Percentiles rank a stretch among this genome's conserved stretches.
phyloP scores from a whole-genome alignment of 2,888 invertebrate genomes.

The Troides helena region DNA sequence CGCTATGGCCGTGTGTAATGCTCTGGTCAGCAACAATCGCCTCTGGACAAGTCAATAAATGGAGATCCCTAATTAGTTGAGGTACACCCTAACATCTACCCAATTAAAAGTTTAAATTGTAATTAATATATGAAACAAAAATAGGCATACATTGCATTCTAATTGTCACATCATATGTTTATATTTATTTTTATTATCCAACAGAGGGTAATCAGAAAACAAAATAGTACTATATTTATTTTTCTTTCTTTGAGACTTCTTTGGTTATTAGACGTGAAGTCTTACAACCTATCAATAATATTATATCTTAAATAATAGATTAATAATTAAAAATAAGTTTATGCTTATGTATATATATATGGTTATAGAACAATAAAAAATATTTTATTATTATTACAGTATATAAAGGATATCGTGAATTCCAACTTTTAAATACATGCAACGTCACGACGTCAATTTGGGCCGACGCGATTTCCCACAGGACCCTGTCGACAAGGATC shows the following conservation, averaged over 20 bases:
- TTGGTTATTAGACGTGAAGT: too few species aligned
- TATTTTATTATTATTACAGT: background rate
- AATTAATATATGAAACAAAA: constrained; percentile 51
- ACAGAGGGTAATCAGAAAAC: too few species aligned
- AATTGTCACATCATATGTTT: background rate
- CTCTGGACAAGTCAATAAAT: constrained; percentile 58
- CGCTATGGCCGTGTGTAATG: constrained; percentile 41
- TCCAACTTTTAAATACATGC: constrained; percentile 42
- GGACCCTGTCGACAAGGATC: constrained; percentile 52
- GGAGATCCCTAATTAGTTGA: constrained; percentile 65
- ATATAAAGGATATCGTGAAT: constrained; percentile 16
- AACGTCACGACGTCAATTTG: constrained; percentile 58
- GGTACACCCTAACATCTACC: constrained; percentile 55
- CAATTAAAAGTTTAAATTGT: constrained; percentile 70
- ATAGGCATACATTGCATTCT: background rate
- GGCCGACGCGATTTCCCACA: constrained; percentile 63
- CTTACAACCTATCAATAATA: too few species aligned
- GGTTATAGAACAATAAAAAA: background rate
- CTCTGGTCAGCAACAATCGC: constrained; percentile 62
- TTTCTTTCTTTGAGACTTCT: too few species aligned
- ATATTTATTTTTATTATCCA: too few species aligned
- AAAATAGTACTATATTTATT: too few species aligned
- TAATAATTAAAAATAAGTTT: too few species aligned
- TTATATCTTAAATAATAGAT: too few species aligned
- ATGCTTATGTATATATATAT: too few species aligned